A percentile compares a stretch with the other conserved stretches of the same genome.
Conservation (phyloP, 1,140 invertebrate species). For the Spodoptera litura region DNA sequence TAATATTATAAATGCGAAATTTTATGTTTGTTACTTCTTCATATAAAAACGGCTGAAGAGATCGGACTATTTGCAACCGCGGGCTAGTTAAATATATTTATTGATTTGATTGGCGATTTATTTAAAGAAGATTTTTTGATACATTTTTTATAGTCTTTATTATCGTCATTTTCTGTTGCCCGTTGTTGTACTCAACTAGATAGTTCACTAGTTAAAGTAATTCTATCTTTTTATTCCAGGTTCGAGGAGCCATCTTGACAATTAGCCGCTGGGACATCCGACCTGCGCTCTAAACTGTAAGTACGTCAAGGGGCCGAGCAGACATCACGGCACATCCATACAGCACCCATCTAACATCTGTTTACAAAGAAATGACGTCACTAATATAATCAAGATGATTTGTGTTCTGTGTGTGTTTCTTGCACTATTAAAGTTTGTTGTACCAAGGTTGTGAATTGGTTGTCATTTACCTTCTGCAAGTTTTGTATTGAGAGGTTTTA, state of each 20-base stretch:
- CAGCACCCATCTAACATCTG: constrained; percentile 11
- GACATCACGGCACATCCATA: constrained; percentile 63
- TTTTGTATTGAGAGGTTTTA: background rate
- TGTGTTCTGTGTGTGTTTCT: constrained; percentile 8
- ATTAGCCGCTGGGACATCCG: constrained; percentile 89
- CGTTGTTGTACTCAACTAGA: too few species aligned
- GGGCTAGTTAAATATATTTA: too few species aligned
- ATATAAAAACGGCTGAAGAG: too few species aligned
- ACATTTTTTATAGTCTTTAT: too few species aligned
- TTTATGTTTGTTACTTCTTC: too few species aligned
- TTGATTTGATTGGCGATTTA: too few species aligned
- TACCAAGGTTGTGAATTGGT: constrained; percentile 21
- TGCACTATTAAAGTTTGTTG: background rate
- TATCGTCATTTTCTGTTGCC: too few species aligned
- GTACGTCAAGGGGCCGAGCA: constrained; percentile 68
- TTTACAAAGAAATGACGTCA: constrained; percentile 29
- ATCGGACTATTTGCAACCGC: too few species aligned
- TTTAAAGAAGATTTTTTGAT: too few species aligned
- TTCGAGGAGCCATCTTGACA: constrained; percentile 88
- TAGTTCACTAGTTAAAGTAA: background rate
- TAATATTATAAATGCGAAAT: too few species aligned
- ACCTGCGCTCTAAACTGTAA: constrained; percentile 89
- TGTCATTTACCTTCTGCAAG: constrained; percentile 1
- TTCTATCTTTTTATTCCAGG: constrained; percentile 55
- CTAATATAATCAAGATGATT: background rate